Evolutionary conservation across 1,140 invertebrate species (phyloP).

Genomic region (Atopsyche davidsoni): DNA sequence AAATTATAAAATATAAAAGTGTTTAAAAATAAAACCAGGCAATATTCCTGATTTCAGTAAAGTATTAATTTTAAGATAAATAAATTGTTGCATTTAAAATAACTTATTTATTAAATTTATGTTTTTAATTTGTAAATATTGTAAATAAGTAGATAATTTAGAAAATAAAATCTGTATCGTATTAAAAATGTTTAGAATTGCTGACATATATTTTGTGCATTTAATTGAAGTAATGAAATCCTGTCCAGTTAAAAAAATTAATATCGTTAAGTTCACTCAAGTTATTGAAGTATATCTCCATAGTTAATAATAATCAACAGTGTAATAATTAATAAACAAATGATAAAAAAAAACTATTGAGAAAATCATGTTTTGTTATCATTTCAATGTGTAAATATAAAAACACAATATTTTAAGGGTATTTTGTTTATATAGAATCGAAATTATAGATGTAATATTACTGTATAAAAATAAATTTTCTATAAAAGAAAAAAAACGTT

Average conservation of each 20-base stretch:
- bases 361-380: background rate
- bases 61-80: too few species aligned
- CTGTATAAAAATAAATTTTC: background rate
- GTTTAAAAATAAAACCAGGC: too few species aligned
- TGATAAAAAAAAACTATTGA: background rate
- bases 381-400: conserved; percentile 1
- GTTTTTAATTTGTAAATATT: too few species aligned
- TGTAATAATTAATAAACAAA: background rate
- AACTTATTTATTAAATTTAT: too few species aligned
- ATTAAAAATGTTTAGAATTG: background rate
- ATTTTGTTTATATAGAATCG: too few species aligned
- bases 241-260: background rate
- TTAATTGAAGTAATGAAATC: too few species aligned
- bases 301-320: background rate
- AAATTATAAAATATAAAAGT: too few species aligned
- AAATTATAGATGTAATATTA: background rate
- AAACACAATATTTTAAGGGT: too few species aligned
- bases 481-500: background rate
- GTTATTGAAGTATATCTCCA: background rate
- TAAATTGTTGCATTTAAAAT: too few species aligned
- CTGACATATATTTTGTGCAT: background rate
- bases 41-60: too few species aligned
- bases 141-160: too few species aligned
- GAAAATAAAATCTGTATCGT: background rate
- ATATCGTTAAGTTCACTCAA: background rate